Evolutionary conservation across 2,888 invertebrate species (phyloP), one percentile per base, ranked within the genome.

Genomic region (Polyploca ridens): DNA sequence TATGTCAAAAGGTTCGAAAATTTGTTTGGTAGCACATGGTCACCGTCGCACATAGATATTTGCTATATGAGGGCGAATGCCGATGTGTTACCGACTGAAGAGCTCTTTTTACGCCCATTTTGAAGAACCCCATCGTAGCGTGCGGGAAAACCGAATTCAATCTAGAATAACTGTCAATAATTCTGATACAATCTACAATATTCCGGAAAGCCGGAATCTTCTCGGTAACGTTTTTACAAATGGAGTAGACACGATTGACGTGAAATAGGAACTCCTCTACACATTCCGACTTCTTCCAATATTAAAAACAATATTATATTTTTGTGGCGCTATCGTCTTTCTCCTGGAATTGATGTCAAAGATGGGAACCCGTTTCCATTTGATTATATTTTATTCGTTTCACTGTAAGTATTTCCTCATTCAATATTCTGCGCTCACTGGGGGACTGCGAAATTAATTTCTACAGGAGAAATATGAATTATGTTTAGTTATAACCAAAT

Each of bases 391-490:
- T 66, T 62, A 63, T 65, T 58, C 62, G 62, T 61, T 38, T 59
- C 62, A 54, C 19, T 19, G 54, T 54, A 49, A 61, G 66, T 64
- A 64, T 65, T 69, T 67, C 69, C 67, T 67, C 68, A 68, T 66
- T 70, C 70, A 68, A 68, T 69, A 69, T 70, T 65, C 68, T 62
- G 65, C 62, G 54, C 63, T 57, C 66, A 59, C 64, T 61, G 59
- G 64, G 69, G 65, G 58, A 63, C 63, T 58, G 58, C 35, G 59
- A 65, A 69, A 70, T 70, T 70, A 72, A 70, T 70, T 70, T 70
- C 65, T 65, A 60, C 66, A 63, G 70, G 66, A 70, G 68, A 68
- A 68, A 68, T 64, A 63, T 59, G 65, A 66, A 64, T 62, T 62
- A 63, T 54, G n/a, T 54, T 54, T 54, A 54, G 16, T 54, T 54